Conservation (phyloP, 2,797 vertebrate species). For the Sitta carolinensis region DNA sequence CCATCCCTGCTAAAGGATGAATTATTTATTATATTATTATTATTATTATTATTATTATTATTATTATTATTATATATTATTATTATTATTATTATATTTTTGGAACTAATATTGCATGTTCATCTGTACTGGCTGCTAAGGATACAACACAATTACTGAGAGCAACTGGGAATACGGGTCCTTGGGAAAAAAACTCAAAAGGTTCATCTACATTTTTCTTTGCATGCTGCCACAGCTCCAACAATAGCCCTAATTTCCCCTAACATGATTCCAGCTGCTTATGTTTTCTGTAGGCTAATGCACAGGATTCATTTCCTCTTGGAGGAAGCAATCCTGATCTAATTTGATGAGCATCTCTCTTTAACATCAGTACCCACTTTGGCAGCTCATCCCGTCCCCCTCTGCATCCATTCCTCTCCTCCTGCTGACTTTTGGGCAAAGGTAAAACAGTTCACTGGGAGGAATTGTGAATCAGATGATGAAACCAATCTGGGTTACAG, state of each 20-base stretch:
- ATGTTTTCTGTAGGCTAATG: conserved; percentile 49
- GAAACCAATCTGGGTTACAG: neutral
- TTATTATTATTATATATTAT: too few relatives aligned
- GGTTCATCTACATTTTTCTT: neutral
- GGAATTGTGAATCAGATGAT: neutral
- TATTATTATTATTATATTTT: too few relatives aligned
- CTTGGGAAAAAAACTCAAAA: neutral
- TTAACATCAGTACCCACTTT: neutral
- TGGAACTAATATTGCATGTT: neutral
- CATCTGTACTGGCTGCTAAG: neutral
- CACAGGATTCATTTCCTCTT: conserved; percentile 26
- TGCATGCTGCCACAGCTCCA: neutral
- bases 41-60: too few relatives aligned
- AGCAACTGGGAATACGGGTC: neutral
- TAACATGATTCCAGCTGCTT: conserved; percentile 11
- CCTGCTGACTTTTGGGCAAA: neutral
- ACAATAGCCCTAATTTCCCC: neutral
- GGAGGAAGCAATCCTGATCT: neutral
- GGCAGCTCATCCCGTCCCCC: neutral
- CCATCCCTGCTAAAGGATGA: neutral
- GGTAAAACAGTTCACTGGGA: neutral
- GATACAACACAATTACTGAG: neutral
- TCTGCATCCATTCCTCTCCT: neutral
- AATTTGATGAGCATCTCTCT: neutral
- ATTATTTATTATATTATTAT: too few relatives aligned